Percentiles rank a stretch among this genome's conserved stretches.
Conservation (phyloP, 1,140 invertebrate genomes). For the Steinernema khuongi region DNA sequence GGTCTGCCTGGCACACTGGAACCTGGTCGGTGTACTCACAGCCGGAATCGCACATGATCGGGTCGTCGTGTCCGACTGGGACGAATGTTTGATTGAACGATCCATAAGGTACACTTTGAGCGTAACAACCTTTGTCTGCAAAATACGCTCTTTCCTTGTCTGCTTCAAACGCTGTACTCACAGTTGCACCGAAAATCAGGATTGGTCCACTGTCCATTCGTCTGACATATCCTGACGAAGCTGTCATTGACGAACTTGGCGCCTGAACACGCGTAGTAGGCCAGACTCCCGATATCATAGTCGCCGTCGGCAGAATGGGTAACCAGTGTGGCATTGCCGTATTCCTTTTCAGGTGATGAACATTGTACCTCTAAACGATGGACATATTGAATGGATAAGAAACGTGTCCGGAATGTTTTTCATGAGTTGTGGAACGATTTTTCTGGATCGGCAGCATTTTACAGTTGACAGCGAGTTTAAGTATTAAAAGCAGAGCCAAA, state of each 20-base stretch:
- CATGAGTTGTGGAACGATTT: too few species aligned
- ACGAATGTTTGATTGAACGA: constrained; percentile 1
- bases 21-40: background rate
- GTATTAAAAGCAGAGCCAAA: background rate
- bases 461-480: background rate
- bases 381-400: too few species aligned
- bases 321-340: background rate
- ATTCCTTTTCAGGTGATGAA: background rate
- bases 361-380: background rate
- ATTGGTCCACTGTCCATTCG: background rate
- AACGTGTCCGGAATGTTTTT: too few species aligned
- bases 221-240: background rate
- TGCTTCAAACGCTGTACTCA: background rate
- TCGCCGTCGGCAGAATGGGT: background rate
- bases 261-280: background rate
- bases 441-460: too few species aligned
- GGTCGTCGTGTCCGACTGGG: background rate
- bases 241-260: background rate
- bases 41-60: background rate
- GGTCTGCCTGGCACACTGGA: background rate
- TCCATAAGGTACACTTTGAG: background rate
- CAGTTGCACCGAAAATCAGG: background rate
- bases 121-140: constrained; percentile 2
- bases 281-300: background rate
- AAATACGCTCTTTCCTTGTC: background rate